phyloP scores from a whole-genome alignment of 2,888 invertebrate species.

The Philereme vetulata region DNA sequence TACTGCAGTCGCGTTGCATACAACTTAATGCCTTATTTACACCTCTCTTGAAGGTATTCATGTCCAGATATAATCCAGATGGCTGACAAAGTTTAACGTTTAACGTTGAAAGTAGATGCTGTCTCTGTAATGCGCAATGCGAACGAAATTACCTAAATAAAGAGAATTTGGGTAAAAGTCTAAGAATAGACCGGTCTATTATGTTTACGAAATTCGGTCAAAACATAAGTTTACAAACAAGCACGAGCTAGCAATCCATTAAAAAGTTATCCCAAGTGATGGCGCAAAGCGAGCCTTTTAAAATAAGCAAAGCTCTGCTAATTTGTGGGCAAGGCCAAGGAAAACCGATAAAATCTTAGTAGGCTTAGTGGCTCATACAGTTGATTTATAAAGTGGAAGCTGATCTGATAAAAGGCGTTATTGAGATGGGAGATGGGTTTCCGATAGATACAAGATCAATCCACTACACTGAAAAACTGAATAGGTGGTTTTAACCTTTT shows the following conservation, averaged over 20 bases:
- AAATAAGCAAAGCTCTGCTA: conserved; percentile 26
- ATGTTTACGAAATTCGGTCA: background rate
- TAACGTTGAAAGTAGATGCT: no score
- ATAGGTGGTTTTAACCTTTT: no score
- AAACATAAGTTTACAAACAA: conserved; percentile 9
- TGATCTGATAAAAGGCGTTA: conserved; percentile 9
- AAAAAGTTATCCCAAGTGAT: conserved; percentile 16
- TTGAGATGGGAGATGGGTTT: background rate
- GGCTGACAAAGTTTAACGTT: no score
- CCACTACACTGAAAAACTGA: no score
- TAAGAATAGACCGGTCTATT: no score
- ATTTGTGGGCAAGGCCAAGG: conserved; percentile 35
- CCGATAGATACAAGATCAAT: background rate
- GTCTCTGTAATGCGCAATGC: no score
- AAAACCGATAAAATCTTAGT: conserved; percentile 30
- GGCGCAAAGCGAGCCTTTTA: conserved; percentile 26
- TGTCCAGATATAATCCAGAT: no score
- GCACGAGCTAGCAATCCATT: conserved; percentile 4
- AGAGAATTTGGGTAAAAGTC: no score
- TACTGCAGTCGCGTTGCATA: no score
- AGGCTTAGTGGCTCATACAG: conserved; percentile 31
- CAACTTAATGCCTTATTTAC: no score
- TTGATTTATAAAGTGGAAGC: conserved; percentile 10
- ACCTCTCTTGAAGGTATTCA: no score
- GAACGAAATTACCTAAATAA: no score